Percentiles rank a stretch among this genome's conserved stretches.
Conservation (phyloP, 2,888 invertebrate genomes). For the Mechanitis messenoides region DNA sequence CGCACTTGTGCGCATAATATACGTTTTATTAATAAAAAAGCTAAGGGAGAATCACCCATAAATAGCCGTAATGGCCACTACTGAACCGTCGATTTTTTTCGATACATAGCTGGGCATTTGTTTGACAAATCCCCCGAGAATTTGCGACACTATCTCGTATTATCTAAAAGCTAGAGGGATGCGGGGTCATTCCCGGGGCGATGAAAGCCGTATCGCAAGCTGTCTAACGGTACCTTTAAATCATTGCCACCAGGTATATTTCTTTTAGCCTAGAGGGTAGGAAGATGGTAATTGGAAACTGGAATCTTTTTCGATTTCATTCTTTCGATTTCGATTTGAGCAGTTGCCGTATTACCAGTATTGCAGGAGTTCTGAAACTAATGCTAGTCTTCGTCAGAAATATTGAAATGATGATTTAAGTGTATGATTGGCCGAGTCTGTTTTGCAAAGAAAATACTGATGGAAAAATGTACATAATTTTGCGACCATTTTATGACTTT, state of each 20-base stretch:
- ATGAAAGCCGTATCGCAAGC: slow-evolving; percentile 68
- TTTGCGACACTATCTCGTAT: slow-evolving; percentile 68
- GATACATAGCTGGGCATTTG: slow-evolving; percentile 72
- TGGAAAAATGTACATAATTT: too few relatives aligned
- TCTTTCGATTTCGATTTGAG: not conserved
- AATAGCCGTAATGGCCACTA: slow-evolving; percentile 73
- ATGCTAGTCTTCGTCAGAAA: too few relatives aligned
- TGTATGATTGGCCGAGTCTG: too few relatives aligned
- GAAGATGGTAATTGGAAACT: slow-evolving; percentile 31
- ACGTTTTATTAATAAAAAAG: slow-evolving; percentile 77
- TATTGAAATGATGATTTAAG: too few relatives aligned
- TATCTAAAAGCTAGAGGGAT: slow-evolving; percentile 70
- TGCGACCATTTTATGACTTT: too few relatives aligned
- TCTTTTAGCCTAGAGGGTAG: slow-evolving; percentile 45
- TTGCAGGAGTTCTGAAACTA: too few relatives aligned
- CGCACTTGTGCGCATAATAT: slow-evolving; percentile 76
- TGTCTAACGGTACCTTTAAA: slow-evolving; percentile 60
- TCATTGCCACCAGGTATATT: slow-evolving; percentile 63
- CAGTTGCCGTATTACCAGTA: too few relatives aligned
- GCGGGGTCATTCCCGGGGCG: slow-evolving; percentile 72
- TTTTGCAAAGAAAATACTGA: too few relatives aligned
- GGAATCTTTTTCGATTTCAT: slow-evolving; percentile 46
- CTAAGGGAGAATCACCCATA: slow-evolving; percentile 70
- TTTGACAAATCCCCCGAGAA: slow-evolving; percentile 75
- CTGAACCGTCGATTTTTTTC: slow-evolving; percentile 71